Conservation (phyloP, 1,140 invertebrate species). For the Paramacrobiotus metropolitanus region DNA sequence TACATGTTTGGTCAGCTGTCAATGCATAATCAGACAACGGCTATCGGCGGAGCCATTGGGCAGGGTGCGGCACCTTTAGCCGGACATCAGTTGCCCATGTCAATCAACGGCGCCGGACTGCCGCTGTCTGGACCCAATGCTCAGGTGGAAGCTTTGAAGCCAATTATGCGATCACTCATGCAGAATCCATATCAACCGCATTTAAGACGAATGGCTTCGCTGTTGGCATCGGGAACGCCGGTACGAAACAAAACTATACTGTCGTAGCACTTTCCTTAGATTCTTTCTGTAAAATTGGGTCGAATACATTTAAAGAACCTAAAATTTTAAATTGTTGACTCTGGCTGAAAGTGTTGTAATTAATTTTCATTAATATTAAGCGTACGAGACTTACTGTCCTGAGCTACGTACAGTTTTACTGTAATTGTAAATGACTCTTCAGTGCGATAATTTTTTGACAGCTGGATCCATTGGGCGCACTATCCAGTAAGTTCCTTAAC, state of each 20-base stretch:
- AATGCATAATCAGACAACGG: neutral
- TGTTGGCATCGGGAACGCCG: neutral
- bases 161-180: neutral
- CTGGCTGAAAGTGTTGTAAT: too few relatives aligned
- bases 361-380: too few relatives aligned
- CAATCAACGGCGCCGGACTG: too few relatives aligned
- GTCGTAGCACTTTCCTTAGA: too few relatives aligned
- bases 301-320: too few relatives aligned
- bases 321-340: too few relatives aligned
- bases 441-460: neutral
- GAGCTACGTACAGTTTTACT: neutral
- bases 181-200: slow-evolving; percentile 1
- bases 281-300: too few relatives aligned
- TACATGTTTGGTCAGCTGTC: slow-evolving; percentile 1
- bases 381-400: too few relatives aligned
- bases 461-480: too few relatives aligned
- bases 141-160: neutral
- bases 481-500: neutral
- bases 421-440: neutral
- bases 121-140: neutral
- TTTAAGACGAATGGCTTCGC: neutral
- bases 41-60: neutral
- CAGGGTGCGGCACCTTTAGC: neutral
- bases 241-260: neutral
- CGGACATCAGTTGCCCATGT: neutral